Evolutionary conservation across 2,888 invertebrate genomes (phyloP).

Genomic region (Physocephala rufipes): DNA sequence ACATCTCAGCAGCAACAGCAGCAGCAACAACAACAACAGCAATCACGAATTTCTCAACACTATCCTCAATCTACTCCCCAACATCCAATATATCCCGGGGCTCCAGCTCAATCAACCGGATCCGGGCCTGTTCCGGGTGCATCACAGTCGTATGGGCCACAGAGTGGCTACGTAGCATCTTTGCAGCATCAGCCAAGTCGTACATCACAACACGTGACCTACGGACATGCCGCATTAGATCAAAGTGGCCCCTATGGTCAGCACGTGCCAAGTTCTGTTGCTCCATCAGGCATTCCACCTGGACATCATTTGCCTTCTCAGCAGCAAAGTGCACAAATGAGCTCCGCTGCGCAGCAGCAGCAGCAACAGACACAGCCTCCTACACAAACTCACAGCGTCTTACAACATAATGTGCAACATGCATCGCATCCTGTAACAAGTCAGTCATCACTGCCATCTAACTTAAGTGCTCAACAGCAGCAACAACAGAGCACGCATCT

Average conservation of each 20-base stretch:
- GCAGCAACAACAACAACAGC: conserved; percentile 67
- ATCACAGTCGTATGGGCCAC: conserved; percentile 65
- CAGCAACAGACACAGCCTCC: conserved; percentile 44
- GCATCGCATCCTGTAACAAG: conserved; percentile 49
- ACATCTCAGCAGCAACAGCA: conserved; percentile 58
- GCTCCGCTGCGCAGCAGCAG: conserved; percentile 53
- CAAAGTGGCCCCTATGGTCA: conserved; percentile 66
- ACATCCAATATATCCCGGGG: conserved; percentile 69
- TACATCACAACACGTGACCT: conserved; percentile 55
- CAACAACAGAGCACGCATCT: conserved; percentile 47
- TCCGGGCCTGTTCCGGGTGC: conserved; percentile 60
- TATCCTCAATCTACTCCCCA: conserved; percentile 68
- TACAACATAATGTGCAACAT: conserved; percentile 48
- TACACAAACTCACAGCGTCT: conserved; percentile 45
- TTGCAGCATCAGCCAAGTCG: conserved; percentile 63
- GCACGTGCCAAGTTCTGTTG: conserved; percentile 60
- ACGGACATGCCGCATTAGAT: conserved; percentile 60
- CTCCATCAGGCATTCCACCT: conserved; percentile 58
- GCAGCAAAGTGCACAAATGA: conserved; percentile 61
- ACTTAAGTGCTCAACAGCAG: conserved; percentile 49
- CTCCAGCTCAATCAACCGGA: conserved; percentile 56
- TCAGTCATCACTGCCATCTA: conserved; percentile 62
- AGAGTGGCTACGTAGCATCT: conserved; percentile 59
- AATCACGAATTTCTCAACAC: conserved; percentile 66
- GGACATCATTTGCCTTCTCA: conserved; percentile 61